phyloP scores from a whole-genome alignment of 2,888 invertebrate genomes.

The Phaedon cochleariae region DNA sequence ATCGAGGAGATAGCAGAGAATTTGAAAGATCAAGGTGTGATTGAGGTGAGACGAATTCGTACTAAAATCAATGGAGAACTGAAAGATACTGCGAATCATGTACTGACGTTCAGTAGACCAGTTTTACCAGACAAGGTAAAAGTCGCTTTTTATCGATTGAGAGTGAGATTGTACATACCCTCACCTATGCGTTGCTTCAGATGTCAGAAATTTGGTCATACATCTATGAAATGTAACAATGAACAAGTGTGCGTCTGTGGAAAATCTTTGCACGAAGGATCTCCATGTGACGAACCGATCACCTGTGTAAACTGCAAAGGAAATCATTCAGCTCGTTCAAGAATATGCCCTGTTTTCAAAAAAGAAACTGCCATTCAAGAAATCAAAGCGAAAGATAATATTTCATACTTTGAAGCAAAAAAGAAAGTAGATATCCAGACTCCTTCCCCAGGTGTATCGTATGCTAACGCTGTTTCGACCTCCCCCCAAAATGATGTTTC shows the following conservation, averaged over 20 bases:
- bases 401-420: conserved; percentile 8
- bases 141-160: conserved; percentile 30
- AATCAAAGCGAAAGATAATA: conserved; percentile 17
- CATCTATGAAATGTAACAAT: conserved; percentile 16
- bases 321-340: conserved; percentile 23
- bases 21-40: conserved; percentile 9
- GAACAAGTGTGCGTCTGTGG: conserved; percentile 31
- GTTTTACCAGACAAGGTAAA: conserved; percentile 26
- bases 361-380: conserved; percentile 32
- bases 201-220: conserved; percentile 32
- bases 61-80: conserved; percentile 13
- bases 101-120: conserved; percentile 39
- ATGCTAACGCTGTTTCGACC: neutral
- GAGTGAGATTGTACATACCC: conserved; percentile 37
- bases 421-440: neutral
- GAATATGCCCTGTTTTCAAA: conserved; percentile 28
- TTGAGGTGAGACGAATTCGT: conserved; percentile 7
- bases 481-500: neutral
- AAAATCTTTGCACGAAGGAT: conserved; percentile 18
- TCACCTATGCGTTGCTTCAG: conserved; percentile 36
- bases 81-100: conserved; percentile 25
- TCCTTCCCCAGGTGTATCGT: neutral
- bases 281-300: neutral
- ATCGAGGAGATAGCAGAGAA: conserved; percentile 7
- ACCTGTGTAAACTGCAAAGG: conserved; percentile 28